Evolutionary conservation across 2,888 invertebrate species (phyloP).

Genomic region (Cryptosula pallasiana): DNA sequence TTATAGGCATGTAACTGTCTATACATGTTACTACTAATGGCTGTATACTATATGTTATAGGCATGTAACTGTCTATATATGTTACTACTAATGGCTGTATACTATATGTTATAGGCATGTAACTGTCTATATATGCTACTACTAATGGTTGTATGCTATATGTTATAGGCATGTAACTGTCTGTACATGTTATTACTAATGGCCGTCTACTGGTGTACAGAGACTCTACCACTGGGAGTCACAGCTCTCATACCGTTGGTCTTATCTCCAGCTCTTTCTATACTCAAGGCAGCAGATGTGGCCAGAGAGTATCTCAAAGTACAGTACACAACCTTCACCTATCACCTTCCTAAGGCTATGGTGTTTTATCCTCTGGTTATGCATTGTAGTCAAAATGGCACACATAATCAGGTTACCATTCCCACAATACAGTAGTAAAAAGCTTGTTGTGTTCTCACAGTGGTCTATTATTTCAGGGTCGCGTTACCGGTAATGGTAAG

Average conservation of each 20-base stretch:
- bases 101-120: slow-evolving; percentile 6
- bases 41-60: background rate
- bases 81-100: background rate
- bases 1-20: slow-evolving; percentile 20
- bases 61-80: slow-evolving; percentile 2
- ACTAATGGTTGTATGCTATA: background rate
- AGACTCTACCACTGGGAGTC: slow-evolving; percentile 10
- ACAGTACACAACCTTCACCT: no score
- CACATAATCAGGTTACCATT: no score
- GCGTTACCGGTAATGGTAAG: no score
- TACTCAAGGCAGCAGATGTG: slow-evolving; percentile 9
- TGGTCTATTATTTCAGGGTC: no score
- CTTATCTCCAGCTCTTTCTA: background rate
- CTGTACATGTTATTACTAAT: slow-evolving; percentile 5
- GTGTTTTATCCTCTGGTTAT: no score
- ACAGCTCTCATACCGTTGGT: background rate
- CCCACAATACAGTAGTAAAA: no score
- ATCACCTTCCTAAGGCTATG: no score
- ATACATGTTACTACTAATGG: background rate
- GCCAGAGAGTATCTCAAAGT: slow-evolving; percentile 3
- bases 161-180: no score
- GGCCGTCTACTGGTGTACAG: slow-evolving; percentile 23
- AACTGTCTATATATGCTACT: background rate
- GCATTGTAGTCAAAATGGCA: no score
- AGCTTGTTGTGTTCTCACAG: no score